Evolutionary conservation across 1,140 invertebrate species (phyloP), one percentile per base, ranked within the genome.

Genomic region (Scaptodrosophila lebanonensis): DNA sequence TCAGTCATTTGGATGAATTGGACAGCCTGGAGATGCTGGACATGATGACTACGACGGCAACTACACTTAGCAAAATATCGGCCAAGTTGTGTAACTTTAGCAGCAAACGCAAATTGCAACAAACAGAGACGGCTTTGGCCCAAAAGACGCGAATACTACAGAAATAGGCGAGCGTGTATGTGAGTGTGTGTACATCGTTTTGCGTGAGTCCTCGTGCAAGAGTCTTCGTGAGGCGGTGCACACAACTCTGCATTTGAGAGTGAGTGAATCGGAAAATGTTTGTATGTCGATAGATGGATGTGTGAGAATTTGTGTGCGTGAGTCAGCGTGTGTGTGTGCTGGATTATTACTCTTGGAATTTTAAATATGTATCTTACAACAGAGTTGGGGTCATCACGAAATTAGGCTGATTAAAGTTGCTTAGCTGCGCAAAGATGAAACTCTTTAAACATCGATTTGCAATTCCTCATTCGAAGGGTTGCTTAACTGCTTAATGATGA

Each of bases 11-110:
- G 11, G 73, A 79, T 11, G 73, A 79, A 22, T 69, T 79, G 29
- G 73, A 79, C 18, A 66, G 73, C 44, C 42, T 79, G 4, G 75
- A 79, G 33, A 56, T 66, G 9, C 45, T 79, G 4, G 73, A 79
- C 7, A 75, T 79, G 16, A 79, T 79, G 59, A 69, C 73, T 54
- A 79, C 73, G 40, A 76, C 71, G 56, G 65, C 73, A 63, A 77
- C 76, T 50, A 79, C 73, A 29, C 45, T 77, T 8, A 77, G 73
- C 59, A 77, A 77, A 48, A 49, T 77, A 29, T 67, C 73, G 29
- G 69, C 54, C 35, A 77, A 77, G 51, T 38, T 77, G 3, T 77
- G 73, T 73, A 77, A 77, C 15, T 77, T 79, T 52, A 77, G 73
- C 57, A 77, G 68, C 75, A 77, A 77, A 35, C 68, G 73, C 3